These are phyloP conservation scores for Buphagus erythrorhynchus DNA, from an alignment of 2,797 vertebrate genomes.

Conservation along the genomic window DNA sequence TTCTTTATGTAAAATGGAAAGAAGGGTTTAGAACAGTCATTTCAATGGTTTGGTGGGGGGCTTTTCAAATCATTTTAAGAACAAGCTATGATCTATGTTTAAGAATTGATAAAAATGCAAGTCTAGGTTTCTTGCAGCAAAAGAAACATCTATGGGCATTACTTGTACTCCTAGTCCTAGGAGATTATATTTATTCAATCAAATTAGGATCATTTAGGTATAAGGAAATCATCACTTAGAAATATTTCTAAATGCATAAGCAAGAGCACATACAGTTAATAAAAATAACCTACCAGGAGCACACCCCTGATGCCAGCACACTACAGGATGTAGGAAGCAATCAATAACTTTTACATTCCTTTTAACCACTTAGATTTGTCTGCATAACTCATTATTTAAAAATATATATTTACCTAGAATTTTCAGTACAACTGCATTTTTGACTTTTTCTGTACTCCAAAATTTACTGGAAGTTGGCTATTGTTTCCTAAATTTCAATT, in stretches of 20 bases:
- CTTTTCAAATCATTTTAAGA: background rate
- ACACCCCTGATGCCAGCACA: background rate
- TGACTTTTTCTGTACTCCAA: background rate
- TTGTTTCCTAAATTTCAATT: background rate
- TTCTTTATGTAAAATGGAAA: background rate
- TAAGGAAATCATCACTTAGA: background rate
- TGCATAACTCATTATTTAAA: background rate
- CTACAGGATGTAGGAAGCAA: background rate
- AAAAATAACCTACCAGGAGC: background rate
- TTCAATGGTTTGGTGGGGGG: background rate
- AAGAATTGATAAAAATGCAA: background rate
- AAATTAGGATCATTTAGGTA: background rate
- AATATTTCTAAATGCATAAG: background rate
- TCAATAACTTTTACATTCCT: background rate
- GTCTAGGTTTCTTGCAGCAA: background rate
- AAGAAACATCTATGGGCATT: background rate
- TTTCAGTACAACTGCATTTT: background rate
- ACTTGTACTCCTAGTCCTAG: rapidly evolving
- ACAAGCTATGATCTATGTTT: background rate
- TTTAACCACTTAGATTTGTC: background rate
- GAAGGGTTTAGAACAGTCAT: background rate
- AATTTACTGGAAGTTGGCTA: background rate
- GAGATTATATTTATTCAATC: background rate
- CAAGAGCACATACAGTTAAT: background rate
- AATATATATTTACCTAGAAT: background rate